Evolutionary conservation across 2,797 vertebrate species (phyloP), one percentile per base, ranked within the genome.

Genomic region (Sebastes miniatus): DNA sequence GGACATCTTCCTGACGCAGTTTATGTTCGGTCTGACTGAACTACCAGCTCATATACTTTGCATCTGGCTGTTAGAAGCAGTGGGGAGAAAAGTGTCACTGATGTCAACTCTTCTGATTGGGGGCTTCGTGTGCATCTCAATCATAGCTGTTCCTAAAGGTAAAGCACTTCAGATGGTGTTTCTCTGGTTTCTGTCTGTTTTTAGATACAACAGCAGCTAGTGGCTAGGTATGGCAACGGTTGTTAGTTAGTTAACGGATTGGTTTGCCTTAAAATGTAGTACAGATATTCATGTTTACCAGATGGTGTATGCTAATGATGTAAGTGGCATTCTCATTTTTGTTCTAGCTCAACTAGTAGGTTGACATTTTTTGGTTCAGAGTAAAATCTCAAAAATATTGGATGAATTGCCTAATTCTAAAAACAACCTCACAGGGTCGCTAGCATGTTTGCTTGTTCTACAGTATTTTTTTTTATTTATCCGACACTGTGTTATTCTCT

Each of bases 1-100:
- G 91, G 75, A 96, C 90, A 94, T 97, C 92, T 97, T 97, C 83
- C 84, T 98, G 91, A 97, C 96, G 0, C 96, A 97, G 86, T 82
- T 97, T 1, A 83, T 97, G 1, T 98, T 98, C 1, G 96, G 97
- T 52, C 69, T 92, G 0, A 93, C 93, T 29, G 96, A 97, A 87
- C 81, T 97, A 9, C 96, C 96, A 0, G 94, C 94, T n/a, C 95
- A 96, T 4, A 7, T 93, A 24, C 59, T 89, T 29, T 96, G 95
- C 87, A 93, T 97, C 77, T 96, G 95, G 90, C 10, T 81, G 29
- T 70, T 97, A 64, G 94, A 97, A 59, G 83, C 76, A 24, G 52
- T 95, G 0, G 97, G 97, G 57, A 94, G 96, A 57, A 97, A 84
- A 87, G 89, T 90, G 73, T 95, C 92, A 0, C 93, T 96, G 43